A percentile compares a stretch with the other conserved stretches of the same genome.
phyloP scores from a whole-genome alignment of 2,113 vertebrate genomes.

The Camarhynchus parvulus region DNA sequence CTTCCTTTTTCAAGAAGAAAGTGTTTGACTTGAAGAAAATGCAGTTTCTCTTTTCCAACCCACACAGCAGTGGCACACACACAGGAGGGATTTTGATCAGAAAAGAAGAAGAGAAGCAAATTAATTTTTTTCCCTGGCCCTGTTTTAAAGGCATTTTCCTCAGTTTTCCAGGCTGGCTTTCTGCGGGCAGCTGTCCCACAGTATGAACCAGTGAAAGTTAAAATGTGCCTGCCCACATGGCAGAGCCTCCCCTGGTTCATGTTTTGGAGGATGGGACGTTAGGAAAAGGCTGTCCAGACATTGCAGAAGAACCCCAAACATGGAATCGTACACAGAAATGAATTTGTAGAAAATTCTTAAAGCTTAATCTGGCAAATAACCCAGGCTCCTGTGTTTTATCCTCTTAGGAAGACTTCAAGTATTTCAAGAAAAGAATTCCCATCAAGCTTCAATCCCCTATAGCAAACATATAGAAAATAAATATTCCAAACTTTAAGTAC shows the following conservation, averaged over 20 bases:
- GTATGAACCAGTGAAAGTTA: neutral
- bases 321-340: neutral
- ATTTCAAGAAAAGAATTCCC: neutral
- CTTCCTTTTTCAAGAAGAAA: neutral
- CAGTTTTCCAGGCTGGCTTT: neutral
- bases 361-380: neutral
- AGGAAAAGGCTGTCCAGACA: neutral
- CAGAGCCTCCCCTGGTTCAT: neutral
- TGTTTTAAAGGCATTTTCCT: neutral
- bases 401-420: neutral
- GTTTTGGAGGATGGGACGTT: neutral
- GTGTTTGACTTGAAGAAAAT: neutral
- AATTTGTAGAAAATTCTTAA: neutral
- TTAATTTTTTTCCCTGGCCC: neutral
- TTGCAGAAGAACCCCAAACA: neutral
- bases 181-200: neutral
- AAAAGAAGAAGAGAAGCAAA: neutral
- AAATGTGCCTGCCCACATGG: neutral
- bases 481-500: neutral
- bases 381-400: neutral
- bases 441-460: neutral
- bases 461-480: neutral
- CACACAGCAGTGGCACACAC: too few species aligned
- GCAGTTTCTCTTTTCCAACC: neutral
- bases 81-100: neutral